These are phyloP conservation scores for Drosophila histrio DNA, from an alignment of 2,888 invertebrate species.

Conservation along the genomic window DNA sequence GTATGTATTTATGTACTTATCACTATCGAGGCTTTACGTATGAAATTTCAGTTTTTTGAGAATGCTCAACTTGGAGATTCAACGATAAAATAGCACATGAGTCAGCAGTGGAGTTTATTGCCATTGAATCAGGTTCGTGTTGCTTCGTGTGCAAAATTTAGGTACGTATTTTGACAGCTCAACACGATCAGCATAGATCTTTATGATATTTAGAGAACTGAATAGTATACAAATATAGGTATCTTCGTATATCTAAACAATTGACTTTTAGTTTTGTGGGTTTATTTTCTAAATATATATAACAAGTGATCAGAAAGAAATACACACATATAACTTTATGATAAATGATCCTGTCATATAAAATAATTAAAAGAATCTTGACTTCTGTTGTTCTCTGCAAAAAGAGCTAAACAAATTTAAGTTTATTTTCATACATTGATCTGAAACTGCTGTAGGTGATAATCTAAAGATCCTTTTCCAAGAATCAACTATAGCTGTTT, in stretches of 20 bases:
- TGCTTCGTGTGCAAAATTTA: slow-evolving; percentile 12
- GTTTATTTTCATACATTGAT: not conserved
- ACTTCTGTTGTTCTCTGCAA: not conserved
- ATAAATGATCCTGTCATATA: not conserved
- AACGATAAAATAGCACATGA: slow-evolving; percentile 15
- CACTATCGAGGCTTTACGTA: slow-evolving; percentile 20
- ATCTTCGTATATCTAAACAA: not conserved
- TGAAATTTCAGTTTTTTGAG: slow-evolving; percentile 51
- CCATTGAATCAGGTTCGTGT: slow-evolving; percentile 6
- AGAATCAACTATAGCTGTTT: too few species aligned
- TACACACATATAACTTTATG: not conserved
- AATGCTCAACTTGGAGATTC: slow-evolving; percentile 21
- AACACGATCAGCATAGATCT: slow-evolving; percentile 11
- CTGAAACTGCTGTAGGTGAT: not conserved
- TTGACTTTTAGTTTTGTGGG: not conserved
- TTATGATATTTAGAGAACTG: slow-evolving; percentile 10
- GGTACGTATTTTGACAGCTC: slow-evolving; percentile 11
- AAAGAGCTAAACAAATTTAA: not conserved
- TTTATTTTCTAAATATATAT: not conserved
- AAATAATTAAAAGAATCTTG: not conserved
- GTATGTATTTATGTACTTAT: slow-evolving; percentile 13
- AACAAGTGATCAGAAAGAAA: not conserved
- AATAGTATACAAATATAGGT: not conserved
- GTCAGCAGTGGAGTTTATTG: slow-evolving; percentile 49
- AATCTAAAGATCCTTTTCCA: not conserved